Evolutionary conservation across 2,113 vertebrate species (phyloP).

Genomic region (Hippocampus abdominalis): DNA sequence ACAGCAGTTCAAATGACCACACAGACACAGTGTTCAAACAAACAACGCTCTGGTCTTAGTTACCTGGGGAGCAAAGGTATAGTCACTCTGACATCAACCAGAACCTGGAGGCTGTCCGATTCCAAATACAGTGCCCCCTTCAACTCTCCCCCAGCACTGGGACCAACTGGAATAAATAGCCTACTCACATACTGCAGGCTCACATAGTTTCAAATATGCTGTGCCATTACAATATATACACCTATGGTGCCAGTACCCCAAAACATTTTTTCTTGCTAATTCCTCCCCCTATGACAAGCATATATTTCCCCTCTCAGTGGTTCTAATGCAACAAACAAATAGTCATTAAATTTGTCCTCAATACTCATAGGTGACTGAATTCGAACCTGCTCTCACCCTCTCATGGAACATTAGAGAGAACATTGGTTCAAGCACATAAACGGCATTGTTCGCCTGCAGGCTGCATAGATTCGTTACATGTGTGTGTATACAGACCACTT

Average conservation of each 20-base stretch:
- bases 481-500: neutral
- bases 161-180: constrained; percentile 13
- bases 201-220: neutral
- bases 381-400: too few species aligned
- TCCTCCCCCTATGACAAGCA: neutral
- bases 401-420: too few species aligned
- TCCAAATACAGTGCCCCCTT: constrained; percentile 1
- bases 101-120: constrained; percentile 29
- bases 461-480: neutral
- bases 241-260: neutral
- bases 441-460: neutral
- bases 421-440: neutral
- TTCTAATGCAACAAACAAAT: neutral
- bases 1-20: constrained; percentile 22
- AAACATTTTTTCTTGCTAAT: neutral
- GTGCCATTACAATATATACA: neutral
- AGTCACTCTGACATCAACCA: constrained; percentile 57
- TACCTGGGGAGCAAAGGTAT: constrained; percentile 65
- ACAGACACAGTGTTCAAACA: constrained; percentile 40
- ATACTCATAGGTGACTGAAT: neutral
- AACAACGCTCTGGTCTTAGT: constrained; percentile 32
- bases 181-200: neutral
- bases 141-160: constrained; percentile 8
- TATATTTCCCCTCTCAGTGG: neutral
- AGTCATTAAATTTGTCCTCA: neutral